These are phyloP conservation scores for Chloroceryle inda DNA, from an alignment of 2,797 vertebrate genomes.

Conservation along the genomic window DNA sequence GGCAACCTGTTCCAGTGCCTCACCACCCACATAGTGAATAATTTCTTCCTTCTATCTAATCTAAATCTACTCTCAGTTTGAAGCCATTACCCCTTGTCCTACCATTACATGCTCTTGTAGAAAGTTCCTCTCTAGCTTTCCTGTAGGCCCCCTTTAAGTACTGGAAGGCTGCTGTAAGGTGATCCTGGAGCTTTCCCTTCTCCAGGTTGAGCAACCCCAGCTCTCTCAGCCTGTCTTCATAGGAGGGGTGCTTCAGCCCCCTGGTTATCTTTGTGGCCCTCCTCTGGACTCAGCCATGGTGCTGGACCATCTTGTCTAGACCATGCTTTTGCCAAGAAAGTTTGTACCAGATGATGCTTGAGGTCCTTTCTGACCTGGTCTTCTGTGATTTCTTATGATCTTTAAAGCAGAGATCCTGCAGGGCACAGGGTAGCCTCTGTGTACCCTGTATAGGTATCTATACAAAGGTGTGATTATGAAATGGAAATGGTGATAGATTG, in stretches of 20 bases:
- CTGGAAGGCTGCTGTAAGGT: background rate
- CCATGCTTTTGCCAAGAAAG: background rate
- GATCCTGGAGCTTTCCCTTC: background rate
- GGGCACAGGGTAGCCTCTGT: background rate
- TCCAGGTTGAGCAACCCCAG: background rate
- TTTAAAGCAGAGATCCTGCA: background rate
- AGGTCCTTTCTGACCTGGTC: background rate
- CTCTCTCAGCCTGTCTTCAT: background rate
- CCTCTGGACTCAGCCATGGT: background rate
- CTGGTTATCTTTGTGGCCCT: background rate
- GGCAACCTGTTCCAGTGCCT: background rate
- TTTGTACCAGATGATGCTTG: background rate
- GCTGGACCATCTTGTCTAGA: background rate
- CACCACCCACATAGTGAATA: background rate
- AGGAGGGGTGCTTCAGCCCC: background rate
- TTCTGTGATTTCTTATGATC: background rate
- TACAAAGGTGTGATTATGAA: background rate
- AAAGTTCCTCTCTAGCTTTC: background rate
- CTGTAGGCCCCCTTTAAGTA: background rate
- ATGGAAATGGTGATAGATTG: background rate
- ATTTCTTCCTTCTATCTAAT: background rate
- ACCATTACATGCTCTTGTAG: background rate
- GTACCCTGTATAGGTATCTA: background rate
- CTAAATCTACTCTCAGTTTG: background rate
- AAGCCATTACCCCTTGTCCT: background rate